These are phyloP conservation scores for Chalcis sispes DNA, from an alignment of 2,888 invertebrate species.

Conservation along the genomic window DNA sequence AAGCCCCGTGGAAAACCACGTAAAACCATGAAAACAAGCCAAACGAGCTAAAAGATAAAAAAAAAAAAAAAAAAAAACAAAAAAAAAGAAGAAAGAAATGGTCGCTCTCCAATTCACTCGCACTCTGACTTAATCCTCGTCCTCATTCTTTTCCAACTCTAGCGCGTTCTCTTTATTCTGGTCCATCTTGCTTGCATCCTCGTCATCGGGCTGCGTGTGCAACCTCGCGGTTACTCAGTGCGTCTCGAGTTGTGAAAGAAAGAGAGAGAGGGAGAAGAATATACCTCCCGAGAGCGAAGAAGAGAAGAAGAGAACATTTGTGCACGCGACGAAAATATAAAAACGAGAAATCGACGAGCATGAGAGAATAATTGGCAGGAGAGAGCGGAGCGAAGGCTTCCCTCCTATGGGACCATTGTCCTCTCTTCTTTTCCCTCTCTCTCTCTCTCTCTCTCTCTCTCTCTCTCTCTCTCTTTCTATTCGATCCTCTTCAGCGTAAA, in stretches of 20 bases:
- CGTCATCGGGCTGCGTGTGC: too few species aligned
- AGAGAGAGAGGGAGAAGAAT: background rate
- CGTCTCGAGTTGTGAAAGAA: slow-evolving; percentile 14
- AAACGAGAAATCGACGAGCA: slow-evolving; percentile 60
- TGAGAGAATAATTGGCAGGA: slow-evolving; percentile 70
- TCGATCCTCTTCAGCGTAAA: slow-evolving; percentile 59
- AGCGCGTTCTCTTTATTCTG: too few species aligned
- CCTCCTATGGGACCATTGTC: slow-evolving; percentile 37
- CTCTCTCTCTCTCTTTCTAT: slow-evolving; percentile 41
- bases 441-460: too few species aligned
- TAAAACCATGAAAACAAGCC: too few species aligned
- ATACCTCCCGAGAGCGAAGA: slow-evolving; percentile 7
- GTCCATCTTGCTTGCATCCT: too few species aligned
- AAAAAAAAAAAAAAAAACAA: background rate
- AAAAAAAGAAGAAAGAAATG: background rate
- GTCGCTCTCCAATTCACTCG: too few species aligned
- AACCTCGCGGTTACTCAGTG: background rate
- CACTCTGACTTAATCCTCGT: too few species aligned
- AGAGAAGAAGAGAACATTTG: slow-evolving; percentile 8
- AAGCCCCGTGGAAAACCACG: too few species aligned
- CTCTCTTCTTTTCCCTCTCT: too few species aligned
- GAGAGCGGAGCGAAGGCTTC: too few species aligned
- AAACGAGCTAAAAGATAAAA: too few species aligned
- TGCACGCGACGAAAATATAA: slow-evolving; percentile 11
- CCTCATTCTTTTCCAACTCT: too few species aligned